Conservation (phyloP, 2,888 invertebrate genomes). For the Diloba caeruleocephala region DNA sequence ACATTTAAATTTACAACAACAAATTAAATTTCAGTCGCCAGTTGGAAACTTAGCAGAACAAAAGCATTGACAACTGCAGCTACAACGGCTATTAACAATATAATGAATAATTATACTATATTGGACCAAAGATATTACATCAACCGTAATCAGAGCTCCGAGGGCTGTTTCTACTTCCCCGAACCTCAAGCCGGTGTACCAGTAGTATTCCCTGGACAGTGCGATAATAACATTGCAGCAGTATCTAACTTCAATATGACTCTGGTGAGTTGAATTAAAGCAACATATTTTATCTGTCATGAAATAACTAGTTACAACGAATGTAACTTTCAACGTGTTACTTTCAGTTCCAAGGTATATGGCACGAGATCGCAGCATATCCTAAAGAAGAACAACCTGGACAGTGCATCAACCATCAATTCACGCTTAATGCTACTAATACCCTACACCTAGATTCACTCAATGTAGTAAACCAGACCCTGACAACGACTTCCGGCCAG, state of each 20-base stretch:
- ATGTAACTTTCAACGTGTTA: neutral
- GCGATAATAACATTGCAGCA: constrained; percentile 64
- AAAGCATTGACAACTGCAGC: constrained; percentile 54
- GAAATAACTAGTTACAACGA: too few species aligned
- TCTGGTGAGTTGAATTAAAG: constrained; percentile 56
- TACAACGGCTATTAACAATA: constrained; percentile 51
- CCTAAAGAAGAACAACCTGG: constrained; percentile 66
- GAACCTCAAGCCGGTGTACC: constrained; percentile 62
- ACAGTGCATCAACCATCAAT: constrained; percentile 69
- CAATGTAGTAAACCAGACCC: constrained; percentile 59
- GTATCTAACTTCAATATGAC: constrained; percentile 63
- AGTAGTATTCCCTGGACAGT: constrained; percentile 74
- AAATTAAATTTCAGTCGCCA: constrained; percentile 57
- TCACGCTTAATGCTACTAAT: constrained; percentile 42
- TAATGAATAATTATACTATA: constrained; percentile 58
- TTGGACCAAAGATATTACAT: constrained; percentile 67
- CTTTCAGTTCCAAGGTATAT: constrained; percentile 65
- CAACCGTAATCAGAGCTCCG: constrained; percentile 61
- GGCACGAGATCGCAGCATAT: constrained; percentile 70
- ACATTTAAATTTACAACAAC: neutral
- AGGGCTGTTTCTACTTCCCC: constrained; percentile 76
- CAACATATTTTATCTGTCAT: too few species aligned
- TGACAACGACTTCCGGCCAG: constrained; percentile 48
- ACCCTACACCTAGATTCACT: constrained; percentile 60
- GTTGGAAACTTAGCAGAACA: constrained; percentile 77